Evolutionary conservation across 2,888 invertebrate species (phyloP).

Genomic region (Cephalotes varians): DNA sequence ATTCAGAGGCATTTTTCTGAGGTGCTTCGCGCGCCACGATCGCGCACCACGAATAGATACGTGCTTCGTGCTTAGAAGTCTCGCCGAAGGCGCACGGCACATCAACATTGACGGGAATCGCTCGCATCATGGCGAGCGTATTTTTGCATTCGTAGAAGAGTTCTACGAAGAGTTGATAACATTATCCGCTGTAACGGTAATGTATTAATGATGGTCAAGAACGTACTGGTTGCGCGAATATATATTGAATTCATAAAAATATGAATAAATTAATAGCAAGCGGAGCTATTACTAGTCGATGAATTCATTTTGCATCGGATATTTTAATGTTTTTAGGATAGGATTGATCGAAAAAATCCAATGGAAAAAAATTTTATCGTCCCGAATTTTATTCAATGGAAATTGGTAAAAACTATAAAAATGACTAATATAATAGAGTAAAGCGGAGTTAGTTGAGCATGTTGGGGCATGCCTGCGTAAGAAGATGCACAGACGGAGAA

Average conservation of each 20-base stretch:
- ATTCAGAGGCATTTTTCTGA: conserved; percentile 54
- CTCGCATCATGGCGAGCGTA: conserved; percentile 14
- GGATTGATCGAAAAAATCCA: too few species aligned
- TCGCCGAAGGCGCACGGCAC: conserved; percentile 34
- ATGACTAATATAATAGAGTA: too few species aligned
- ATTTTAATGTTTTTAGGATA: too few species aligned
- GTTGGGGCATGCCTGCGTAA: too few species aligned
- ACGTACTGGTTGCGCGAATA: background rate
- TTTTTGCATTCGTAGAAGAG: background rate
- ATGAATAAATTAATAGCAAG: background rate
- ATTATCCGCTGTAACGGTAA: conserved; percentile 9
- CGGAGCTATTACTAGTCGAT: too few species aligned
- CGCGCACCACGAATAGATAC: conserved; percentile 37
- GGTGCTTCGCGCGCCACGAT: conserved; percentile 42
- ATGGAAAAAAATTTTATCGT: too few species aligned
- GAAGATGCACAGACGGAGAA: too few species aligned
- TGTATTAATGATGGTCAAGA: background rate
- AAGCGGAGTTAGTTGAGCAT: too few species aligned
- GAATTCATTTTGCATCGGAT: too few species aligned
- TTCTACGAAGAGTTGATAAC: conserved; percentile 1
- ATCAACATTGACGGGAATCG: conserved; percentile 21
- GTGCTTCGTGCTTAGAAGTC: conserved; percentile 34
- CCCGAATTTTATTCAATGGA: too few species aligned
- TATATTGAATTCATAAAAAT: background rate
- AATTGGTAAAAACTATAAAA: too few species aligned